These are phyloP conservation scores for Probaryconus sp. DNA, from an alignment of 1,140 invertebrate species.

Conservation along the genomic window DNA sequence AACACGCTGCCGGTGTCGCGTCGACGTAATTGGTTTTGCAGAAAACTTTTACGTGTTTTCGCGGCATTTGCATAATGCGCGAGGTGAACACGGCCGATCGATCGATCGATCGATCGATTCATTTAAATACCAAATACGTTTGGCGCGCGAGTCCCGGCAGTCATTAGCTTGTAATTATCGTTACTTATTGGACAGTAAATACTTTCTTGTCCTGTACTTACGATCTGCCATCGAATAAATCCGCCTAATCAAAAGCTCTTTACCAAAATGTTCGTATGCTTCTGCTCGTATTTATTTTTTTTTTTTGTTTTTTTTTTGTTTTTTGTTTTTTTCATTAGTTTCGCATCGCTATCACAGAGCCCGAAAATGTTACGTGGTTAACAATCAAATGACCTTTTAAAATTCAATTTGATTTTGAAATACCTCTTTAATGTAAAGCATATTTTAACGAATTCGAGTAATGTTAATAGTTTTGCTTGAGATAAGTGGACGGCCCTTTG, in stretches of 20 bases:
- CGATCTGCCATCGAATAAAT: constrained; percentile 64
- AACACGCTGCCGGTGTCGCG: constrained; percentile 66
- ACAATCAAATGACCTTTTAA: constrained; percentile 6
- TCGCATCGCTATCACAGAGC: not conserved
- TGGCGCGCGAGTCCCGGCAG: constrained; percentile 51
- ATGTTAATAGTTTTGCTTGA: too few relatives aligned
- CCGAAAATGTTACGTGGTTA: not conserved
- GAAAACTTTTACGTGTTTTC: constrained; percentile 75
- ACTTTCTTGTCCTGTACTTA: constrained; percentile 43
- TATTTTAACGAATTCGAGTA: constrained; percentile 1
- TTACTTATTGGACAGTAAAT: constrained; percentile 74
- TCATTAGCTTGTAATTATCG: constrained; percentile 76
- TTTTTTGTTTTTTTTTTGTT: too few relatives aligned
- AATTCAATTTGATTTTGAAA: constrained; percentile 20
- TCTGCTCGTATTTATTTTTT: too few relatives aligned
- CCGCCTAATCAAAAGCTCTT: constrained; percentile 61
- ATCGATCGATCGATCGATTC: constrained; percentile 77
- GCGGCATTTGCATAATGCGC: constrained; percentile 76
- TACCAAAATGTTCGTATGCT: too few relatives aligned
- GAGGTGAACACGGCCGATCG: constrained; percentile 66
- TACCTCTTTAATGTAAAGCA: constrained; percentile 6
- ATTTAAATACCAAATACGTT: constrained; percentile 75
- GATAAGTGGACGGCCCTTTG: too few relatives aligned
- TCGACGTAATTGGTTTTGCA: constrained; percentile 75
- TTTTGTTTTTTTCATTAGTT: too few relatives aligned